A percentile compares a stretch with the other conserved stretches of the same genome.
These are phyloP conservation scores for Homarus americanus DNA, from an alignment of 1,140 invertebrate species.

Conservation along the genomic window DNA sequence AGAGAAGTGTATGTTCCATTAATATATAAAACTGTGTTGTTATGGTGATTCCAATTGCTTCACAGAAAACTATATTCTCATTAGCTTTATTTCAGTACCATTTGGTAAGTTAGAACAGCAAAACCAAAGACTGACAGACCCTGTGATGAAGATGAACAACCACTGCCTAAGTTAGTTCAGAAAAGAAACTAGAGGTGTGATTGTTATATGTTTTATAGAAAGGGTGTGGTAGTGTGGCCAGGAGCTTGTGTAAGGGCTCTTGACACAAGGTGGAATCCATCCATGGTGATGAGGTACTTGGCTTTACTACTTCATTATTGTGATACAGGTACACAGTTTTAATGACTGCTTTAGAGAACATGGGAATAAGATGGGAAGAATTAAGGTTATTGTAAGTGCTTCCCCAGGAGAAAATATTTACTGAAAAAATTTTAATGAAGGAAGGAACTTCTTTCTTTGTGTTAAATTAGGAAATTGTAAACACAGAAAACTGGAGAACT, in stretches of 20 bases:
- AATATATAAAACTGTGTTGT: neutral
- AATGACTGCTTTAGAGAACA: neutral
- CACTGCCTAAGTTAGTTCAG: neutral
- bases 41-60: neutral
- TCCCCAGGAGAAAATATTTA: too few species aligned
- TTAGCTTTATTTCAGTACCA: conserved; percentile 30
- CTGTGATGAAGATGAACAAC: neutral
- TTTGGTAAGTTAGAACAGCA: neutral
- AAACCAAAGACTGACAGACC: conserved; percentile 21
- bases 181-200: neutral
- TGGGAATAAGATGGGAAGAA: neutral
- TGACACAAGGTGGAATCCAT: neutral
- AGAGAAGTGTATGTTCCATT: neutral
- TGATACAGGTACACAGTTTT: neutral
- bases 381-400: neutral
- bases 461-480: neutral
- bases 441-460: too few species aligned
- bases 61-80: conserved; percentile 41
- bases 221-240: neutral
- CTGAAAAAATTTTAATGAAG: too few species aligned
- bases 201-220: neutral
- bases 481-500: too few species aligned
- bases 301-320: neutral
- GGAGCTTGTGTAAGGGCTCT: neutral
- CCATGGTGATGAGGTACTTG: neutral